Base-by-base conservation (phyloP, 2,113 vertebrate species). In the Sinosuthora webbiana region DNA sequence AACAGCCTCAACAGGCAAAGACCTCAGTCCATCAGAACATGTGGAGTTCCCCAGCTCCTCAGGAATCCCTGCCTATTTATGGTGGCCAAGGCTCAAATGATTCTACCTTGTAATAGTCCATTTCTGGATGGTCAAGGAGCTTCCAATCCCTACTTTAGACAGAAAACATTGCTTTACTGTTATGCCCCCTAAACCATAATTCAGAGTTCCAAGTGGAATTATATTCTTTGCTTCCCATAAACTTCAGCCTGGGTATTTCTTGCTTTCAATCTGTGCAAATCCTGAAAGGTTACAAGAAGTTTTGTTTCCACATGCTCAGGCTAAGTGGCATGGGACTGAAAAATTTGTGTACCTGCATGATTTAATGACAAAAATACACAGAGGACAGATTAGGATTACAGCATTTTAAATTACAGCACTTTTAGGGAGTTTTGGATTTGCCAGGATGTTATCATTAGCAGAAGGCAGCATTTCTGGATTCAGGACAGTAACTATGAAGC, bases 21-120 rank as follows among this genome's bases (percentile, higher is more conserved):
- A 7, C n/a, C 6, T 53, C 16, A 62, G 42, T 16, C n/a, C 50
- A n/a, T 33, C 49, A 45, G n/a, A 37, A 63, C 10, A 3, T 42
- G 9, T 8, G 9, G 19, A 5, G 4, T 6, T n/a, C 16, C 10
- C 5, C 37, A 62, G 10, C 14, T 69, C 23, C 39, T 25, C 17
- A 69, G 15, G 33, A 64, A 10, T 5, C 30, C 12, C 11, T 13
- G 16, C 15, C 7, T 53, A 5, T 30, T 67, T 21, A 20, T 47
- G 18, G 12, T 62, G 11, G 6, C 15, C 5, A 1, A 33, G 39
- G n/a, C 2, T 52, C 17, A 59, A 35, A 56, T 21, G 4, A 25
- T 31, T 6, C 0, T 16, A 25, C 4, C 2, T 42, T 19, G 27
- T 25, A 53, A 53, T 1, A 27, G 4, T 17, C 6, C 6, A 8